phyloP scores from a whole-genome alignment of 1,140 invertebrate genomes.

The Metaphire vulgaris region DNA sequence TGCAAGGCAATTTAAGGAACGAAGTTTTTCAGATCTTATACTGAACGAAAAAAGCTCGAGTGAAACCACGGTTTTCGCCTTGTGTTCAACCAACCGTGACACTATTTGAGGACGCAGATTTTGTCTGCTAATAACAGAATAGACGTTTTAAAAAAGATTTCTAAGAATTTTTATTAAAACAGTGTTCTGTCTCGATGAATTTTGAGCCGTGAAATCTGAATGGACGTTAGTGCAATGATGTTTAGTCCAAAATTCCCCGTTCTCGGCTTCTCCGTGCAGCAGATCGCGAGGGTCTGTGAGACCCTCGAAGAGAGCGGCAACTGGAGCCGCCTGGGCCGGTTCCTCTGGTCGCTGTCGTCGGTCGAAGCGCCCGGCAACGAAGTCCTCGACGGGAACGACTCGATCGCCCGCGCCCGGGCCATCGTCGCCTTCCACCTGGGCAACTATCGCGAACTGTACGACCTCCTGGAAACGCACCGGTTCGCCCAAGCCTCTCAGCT shows the following conservation, averaged over 20 bases:
- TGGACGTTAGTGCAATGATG: too few relatives aligned
- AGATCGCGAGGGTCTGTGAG: conserved; percentile 96
- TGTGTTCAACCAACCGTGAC: too few relatives aligned
- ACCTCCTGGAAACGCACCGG: conserved; percentile 90
- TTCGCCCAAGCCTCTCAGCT: conserved; percentile 94
- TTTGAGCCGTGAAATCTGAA: too few relatives aligned
- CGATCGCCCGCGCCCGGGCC: conserved; percentile 86
- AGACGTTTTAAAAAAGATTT: too few relatives aligned
- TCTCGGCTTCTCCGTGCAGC: conserved; percentile 43
- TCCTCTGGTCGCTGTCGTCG: conserved; percentile 79
- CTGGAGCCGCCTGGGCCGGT: conserved; percentile 86
- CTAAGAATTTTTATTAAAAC: too few relatives aligned
- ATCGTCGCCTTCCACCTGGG: conserved; percentile 94
- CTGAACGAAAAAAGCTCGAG: too few relatives aligned
- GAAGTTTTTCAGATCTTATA: too few relatives aligned
- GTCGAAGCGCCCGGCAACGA: conserved; percentile 65
- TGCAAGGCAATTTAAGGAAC: too few relatives aligned
- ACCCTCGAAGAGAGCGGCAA: conserved; percentile 96
- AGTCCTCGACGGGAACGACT: conserved; percentile 88
- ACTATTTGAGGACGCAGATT: too few relatives aligned
- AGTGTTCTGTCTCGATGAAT: too few relatives aligned
- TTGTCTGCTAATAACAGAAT: too few relatives aligned
- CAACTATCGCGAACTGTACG: conserved; percentile 85
- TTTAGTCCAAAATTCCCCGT: conserved; percentile 4
- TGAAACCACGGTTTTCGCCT: too few relatives aligned